Conservation (phyloP, 2,797 vertebrate genomes). For the Anguilla megastoma region DNA sequence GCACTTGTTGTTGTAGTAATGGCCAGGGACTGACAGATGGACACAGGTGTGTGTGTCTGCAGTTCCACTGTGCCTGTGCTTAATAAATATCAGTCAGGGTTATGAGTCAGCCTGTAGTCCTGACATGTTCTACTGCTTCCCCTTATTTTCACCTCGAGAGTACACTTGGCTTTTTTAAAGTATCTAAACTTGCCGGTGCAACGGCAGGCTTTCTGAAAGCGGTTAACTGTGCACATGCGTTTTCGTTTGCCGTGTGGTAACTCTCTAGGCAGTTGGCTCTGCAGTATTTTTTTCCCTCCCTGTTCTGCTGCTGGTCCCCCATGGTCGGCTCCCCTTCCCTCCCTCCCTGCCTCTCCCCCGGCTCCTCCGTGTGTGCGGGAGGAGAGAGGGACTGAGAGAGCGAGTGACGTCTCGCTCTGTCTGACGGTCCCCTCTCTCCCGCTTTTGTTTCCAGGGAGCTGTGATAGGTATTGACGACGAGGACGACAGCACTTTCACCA, state of each 20-base stretch:
- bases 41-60: background rate
- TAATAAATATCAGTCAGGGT: background rate
- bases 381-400: slow-evolving; percentile 64
- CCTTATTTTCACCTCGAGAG: background rate
- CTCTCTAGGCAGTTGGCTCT: slow-evolving; percentile 49
- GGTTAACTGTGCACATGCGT: background rate
- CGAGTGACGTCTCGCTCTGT: slow-evolving; percentile 85
- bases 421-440: slow-evolving; percentile 67
- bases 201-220: background rate
- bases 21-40: background rate
- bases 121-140: background rate
- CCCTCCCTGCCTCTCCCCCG: slow-evolving; percentile 45
- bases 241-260: background rate
- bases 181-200: background rate
- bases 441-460: slow-evolving; percentile 93
- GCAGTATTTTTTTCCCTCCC: slow-evolving; percentile 46
- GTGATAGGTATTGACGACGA: slow-evolving; percentile 99
- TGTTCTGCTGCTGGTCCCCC: slow-evolving; percentile 28
- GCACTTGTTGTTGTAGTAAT: background rate
- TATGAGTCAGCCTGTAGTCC: background rate
- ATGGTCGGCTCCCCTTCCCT: slow-evolving; percentile 48
- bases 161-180: background rate
- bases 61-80: background rate
- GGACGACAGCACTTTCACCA: slow-evolving; percentile 99
- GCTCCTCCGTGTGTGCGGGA: slow-evolving; percentile 54